Percentiles rank a stretch among this genome's conserved stretches.
Evolutionary conservation across 1,140 invertebrate species (phyloP).

Genomic region (Idris sp.): DNA sequence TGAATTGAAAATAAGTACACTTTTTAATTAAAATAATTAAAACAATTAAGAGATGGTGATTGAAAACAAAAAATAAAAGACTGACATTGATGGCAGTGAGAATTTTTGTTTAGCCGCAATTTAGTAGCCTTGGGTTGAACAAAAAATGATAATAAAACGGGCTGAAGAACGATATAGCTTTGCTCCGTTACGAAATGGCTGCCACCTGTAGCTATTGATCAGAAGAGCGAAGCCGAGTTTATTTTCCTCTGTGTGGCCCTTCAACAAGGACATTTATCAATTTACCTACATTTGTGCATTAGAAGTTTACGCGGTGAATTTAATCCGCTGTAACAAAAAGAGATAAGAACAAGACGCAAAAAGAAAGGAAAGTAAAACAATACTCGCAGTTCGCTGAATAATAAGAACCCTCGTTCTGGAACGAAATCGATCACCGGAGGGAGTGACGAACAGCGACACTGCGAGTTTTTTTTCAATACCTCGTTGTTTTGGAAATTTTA

Average conservation of each 20-base stretch:
- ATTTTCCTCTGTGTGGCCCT: slow-evolving; percentile 66
- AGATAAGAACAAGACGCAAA: neutral
- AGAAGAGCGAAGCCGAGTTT: slow-evolving; percentile 72
- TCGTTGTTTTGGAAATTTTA: no score
- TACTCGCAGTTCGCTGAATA: slow-evolving; percentile 4
- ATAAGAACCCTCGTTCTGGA: neutral
- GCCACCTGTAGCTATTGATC: slow-evolving; percentile 80
- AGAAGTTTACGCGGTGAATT: slow-evolving; percentile 36
- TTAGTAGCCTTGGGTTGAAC: neutral
- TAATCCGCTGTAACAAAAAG: slow-evolving; percentile 18
- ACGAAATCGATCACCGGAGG: slow-evolving; percentile 8
- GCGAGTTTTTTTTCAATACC: slow-evolving; percentile 1
- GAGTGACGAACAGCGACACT: neutral
- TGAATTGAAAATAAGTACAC: no score
- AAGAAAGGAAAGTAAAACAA: slow-evolving; percentile 3
- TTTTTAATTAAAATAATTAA: no score
- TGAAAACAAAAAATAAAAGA: no score
- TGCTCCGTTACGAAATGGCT: slow-evolving; percentile 76
- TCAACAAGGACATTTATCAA: slow-evolving; percentile 61
- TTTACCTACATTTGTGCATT: slow-evolving; percentile 57
- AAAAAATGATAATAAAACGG: slow-evolving; percentile 21
- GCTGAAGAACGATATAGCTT: slow-evolving; percentile 39
- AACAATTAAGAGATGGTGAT: no score
- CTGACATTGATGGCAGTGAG: no score
- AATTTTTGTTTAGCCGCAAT: slow-evolving; percentile 1